Base-by-base conservation (phyloP, 1,140 invertebrate species). In the Drosophila athabasca region DNA sequence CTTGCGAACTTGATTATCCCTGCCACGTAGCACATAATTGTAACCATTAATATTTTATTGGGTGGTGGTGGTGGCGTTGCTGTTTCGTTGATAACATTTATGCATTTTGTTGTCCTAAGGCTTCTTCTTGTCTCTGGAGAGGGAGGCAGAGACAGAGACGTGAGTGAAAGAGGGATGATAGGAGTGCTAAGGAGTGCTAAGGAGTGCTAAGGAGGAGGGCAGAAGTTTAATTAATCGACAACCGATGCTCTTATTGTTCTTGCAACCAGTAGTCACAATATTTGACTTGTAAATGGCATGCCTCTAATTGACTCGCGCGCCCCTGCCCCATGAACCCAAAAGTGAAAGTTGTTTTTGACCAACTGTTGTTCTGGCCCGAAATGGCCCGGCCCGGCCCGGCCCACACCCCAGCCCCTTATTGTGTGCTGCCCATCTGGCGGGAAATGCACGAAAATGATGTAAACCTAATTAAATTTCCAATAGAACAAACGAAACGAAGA, bases 381-480 rank as follows among this genome's bases (percentile, higher is more conserved):
- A n/a, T n/a, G 54, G 22, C 22, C 22, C 22, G 24, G 24, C 5
- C 24, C 24, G 24, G 0, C 31, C 0, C 31, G 3, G 24, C 24
- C 24, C 24, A 1, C 7, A 7, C 6, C 26, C 52, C 46, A 7
- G 44, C 44, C 22, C 62, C 58, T 35, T 48, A 48, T 50, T 53
- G 43, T 51, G 9, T 24, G n/a, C 51, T 35, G 81, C 81, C 73
- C 81, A 85, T 85, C 81, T 87, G 81, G 82, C 83, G 50, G 75
- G 48, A 80, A 85, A 49, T 67, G 76, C 61, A 88, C 61, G 75
- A 78, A 83, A 88, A 79, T 87, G 79, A 79, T 87, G 83, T 88
- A 87, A 87, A 87, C 79, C 83, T 88, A 87, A 87, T 87, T 87
- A 89, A 87, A 87, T 87, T 87, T 88, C 83, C 79, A 89, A 87